phyloP scores from a whole-genome alignment of 2,888 invertebrate species.

The Clitarchus hookeri region DNA sequence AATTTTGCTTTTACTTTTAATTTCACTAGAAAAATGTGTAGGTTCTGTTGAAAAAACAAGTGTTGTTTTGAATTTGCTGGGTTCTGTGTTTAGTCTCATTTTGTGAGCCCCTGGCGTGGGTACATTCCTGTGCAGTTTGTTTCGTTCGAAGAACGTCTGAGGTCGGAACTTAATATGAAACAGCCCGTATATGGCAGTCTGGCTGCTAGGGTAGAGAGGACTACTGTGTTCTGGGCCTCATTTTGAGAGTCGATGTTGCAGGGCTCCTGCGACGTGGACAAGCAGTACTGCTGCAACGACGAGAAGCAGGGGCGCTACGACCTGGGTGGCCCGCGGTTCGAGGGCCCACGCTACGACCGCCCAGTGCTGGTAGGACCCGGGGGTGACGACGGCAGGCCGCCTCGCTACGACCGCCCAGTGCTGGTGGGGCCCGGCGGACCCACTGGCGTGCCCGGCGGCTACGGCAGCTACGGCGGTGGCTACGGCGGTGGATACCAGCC shows the following conservation, averaged over 20 bases:
- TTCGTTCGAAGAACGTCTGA: no score
- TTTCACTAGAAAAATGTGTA: no score
- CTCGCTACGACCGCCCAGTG: neutral
- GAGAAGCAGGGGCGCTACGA: neutral
- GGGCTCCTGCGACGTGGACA: constrained; percentile 2
- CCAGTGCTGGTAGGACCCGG: neutral
- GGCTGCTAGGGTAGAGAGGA: no score
- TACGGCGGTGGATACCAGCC: neutral
- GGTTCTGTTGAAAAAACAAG: no score
- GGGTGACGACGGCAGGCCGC: neutral
- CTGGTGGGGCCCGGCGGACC: neutral
- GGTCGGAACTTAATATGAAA: no score
- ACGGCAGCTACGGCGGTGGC: neutral
- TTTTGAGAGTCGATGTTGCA: neutral
- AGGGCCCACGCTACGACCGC: neutral
- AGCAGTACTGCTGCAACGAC: constrained; percentile 19
- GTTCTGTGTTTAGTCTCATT: no score
- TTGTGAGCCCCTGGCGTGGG: no score
- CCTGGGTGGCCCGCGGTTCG: neutral
- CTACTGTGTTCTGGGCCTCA: neutral
- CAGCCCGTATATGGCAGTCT: no score
- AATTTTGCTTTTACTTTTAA: no score
- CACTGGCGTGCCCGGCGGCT: neutral
- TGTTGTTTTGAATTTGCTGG: no score
- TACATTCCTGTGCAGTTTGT: no score